Evolutionary conservation across 2,888 invertebrate species (phyloP).

Genomic region (Cerastis rubricosa): DNA sequence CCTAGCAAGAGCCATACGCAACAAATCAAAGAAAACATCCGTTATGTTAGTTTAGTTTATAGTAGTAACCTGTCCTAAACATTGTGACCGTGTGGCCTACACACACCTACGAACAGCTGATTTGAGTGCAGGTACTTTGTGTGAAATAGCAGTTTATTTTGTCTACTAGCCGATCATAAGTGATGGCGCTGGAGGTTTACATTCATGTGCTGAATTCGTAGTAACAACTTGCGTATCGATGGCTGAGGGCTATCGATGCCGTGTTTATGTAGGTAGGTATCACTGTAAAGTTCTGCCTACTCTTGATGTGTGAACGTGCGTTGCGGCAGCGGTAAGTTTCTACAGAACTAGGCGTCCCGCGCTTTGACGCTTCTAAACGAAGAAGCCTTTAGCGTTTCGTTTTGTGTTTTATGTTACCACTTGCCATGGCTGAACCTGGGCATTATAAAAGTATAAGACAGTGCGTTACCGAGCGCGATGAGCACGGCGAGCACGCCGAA

Average conservation of each 20-base stretch:
- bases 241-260: too few relatives aligned
- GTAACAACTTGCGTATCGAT: not conserved
- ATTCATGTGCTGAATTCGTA: not conserved
- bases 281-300: not conserved
- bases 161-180: not conserved
- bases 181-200: not conserved
- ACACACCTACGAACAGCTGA: too few relatives aligned
- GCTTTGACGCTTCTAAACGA: not conserved
- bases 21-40: not conserved
- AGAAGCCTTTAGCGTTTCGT: not conserved
- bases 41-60: too few relatives aligned
- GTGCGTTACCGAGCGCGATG: slow-evolving; percentile 91
- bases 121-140: not conserved
- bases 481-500: slow-evolving; percentile 95
- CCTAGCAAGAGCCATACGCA: not conserved
- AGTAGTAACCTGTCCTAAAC: too few relatives aligned
- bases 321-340: not conserved
- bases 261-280: too few relatives aligned
- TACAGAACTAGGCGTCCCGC: not conserved
- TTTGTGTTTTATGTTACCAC: not conserved
- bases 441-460: not conserved
- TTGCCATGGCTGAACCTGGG: not conserved
- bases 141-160: not conserved
- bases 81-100: not conserved
- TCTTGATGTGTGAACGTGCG: not conserved